Evolutionary conservation across 1,140 invertebrate genomes (phyloP), one percentile per base, ranked within the genome.

Genomic region (Aphis gossypii): DNA sequence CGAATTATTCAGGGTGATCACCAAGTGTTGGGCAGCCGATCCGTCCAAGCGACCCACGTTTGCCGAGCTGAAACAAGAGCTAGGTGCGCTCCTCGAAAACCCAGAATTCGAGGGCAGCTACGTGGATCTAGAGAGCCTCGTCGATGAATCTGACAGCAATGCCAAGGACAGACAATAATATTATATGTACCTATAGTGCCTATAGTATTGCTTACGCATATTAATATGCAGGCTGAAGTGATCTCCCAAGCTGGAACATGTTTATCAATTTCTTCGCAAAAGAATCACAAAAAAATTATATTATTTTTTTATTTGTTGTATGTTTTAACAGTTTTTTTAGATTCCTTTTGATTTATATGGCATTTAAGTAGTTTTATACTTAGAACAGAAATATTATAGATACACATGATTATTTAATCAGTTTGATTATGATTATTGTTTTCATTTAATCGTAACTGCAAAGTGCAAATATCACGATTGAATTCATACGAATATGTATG

Each of bases 111-210:
- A 96, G 93, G 96, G 97, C 5, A 97, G 97, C 94, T 98, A 97
- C 95, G 97, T 98, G 93, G 97, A 98, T 94, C 95, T 98, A 41
- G 97, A 97, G 94, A 97, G 97, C 83, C 97, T 97, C 94, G 97
- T 97, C 93, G 94, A 95, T 20, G 94, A 95, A 90, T 94, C 94
- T 56, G 93, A 93, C 41, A 90, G 68, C 9, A 82, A 56, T 38
- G 89, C 56, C 9, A 91, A 94, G 20, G 83, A 92, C 56, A 68
- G 90, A 60, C 94, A 94, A 54, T 90, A 76, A 76, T 35, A n/a
- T 35, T 35, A 76, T 56, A 56, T 7, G 46, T 46, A 46, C 46
- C 25, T 30, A 60, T 0, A 25, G 21, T 56, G 6, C 21, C 54
- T 30, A 60, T 56, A 30, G 25, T 30, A 25, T 30, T 30, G 56